phyloP scores from a whole-genome alignment of 2,888 invertebrate species.

The Lepidonotus clava region DNA sequence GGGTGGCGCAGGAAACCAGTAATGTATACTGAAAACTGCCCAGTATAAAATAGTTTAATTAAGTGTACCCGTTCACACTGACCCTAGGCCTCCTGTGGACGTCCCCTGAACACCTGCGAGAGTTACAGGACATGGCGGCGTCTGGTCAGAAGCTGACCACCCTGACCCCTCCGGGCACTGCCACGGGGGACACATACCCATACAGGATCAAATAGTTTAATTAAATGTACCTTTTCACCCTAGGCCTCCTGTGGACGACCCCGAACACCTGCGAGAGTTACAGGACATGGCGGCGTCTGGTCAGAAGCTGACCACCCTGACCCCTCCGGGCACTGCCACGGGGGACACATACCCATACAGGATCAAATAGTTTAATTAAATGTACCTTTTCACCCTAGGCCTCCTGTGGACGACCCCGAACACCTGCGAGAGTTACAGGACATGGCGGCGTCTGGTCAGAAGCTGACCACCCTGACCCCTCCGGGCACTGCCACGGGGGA shows the following conservation, averaged over 20 bases:
- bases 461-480: constrained; percentile 44
- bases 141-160: constrained; percentile 28
- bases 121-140: not conserved
- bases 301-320: constrained; percentile 32
- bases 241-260: constrained; percentile 74
- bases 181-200: constrained; percentile 72
- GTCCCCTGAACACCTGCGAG: constrained; percentile 72
- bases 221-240: too few relatives aligned
- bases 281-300: not conserved
- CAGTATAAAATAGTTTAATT: too few relatives aligned
- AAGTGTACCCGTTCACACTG: too few relatives aligned
- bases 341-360: constrained; percentile 74
- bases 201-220: constrained; percentile 73
- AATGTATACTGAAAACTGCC: too few relatives aligned
- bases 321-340: constrained; percentile 61
- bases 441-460: not conserved
- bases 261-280: constrained; percentile 68
- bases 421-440: constrained; percentile 62
- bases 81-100: constrained; percentile 72
- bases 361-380: too few relatives aligned
- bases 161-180: constrained; percentile 56
- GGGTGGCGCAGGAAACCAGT: too few relatives aligned
- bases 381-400: too few relatives aligned
- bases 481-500: constrained; percentile 68
- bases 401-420: constrained; percentile 75